phyloP scores from a whole-genome alignment of 2,888 invertebrate species.

The Euzophera pinguis region DNA sequence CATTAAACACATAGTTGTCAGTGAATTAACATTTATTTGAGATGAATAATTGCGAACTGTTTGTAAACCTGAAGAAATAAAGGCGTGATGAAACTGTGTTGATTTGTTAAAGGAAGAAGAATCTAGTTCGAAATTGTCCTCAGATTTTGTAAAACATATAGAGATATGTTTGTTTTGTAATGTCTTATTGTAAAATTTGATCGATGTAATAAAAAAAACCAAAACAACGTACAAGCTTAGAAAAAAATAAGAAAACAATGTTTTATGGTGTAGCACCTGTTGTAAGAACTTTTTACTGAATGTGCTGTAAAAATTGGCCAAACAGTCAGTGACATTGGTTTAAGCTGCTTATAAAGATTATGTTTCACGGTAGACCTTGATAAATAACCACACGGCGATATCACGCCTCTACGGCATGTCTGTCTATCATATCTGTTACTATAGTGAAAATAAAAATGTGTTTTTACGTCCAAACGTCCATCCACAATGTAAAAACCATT shows the following conservation, averaged over 20 bases:
- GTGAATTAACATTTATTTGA: not conserved
- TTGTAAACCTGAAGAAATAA: too few species aligned
- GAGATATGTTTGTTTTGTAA: too few species aligned
- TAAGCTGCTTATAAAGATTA: conserved; percentile 27
- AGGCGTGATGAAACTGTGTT: too few species aligned
- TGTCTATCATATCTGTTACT: conserved; percentile 4
- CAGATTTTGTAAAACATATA: too few species aligned
- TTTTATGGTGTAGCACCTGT: not conserved
- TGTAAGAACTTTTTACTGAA: not conserved
- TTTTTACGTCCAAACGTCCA: not conserved
- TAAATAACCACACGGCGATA: conserved; percentile 26
- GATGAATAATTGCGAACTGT: not conserved
- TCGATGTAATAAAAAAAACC: too few species aligned
- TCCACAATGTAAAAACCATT: not conserved
- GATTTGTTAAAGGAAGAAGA: too few species aligned
- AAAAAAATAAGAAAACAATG: too few species aligned
- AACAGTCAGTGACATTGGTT: not conserved
- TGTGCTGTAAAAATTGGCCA: not conserved
- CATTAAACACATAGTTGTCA: not conserved
- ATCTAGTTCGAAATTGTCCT: too few species aligned
- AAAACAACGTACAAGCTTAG: too few species aligned
- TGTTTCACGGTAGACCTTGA: conserved; percentile 31
- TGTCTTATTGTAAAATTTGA: too few species aligned
- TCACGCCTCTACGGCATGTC: conserved; percentile 28
- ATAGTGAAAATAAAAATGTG: not conserved